Percentiles rank a stretch among this genome's conserved stretches.
phyloP scores from a whole-genome alignment of 2,888 invertebrate species.

The Himalopsyche japonica region DNA sequence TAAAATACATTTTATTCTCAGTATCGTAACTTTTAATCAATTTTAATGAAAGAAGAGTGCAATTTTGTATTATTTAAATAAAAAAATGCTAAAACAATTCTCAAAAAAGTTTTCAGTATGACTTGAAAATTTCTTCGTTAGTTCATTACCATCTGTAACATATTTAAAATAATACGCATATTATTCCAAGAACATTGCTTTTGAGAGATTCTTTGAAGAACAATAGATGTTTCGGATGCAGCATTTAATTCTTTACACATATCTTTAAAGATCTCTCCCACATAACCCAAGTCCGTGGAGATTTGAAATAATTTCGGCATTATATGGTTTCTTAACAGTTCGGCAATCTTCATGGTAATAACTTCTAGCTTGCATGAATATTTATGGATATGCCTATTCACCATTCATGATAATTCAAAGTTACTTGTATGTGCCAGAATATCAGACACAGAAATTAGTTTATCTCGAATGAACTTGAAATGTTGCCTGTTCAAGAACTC shows the following conservation, averaged over 20 bases:
- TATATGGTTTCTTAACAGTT: background rate
- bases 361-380: background rate
- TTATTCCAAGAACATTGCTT: background rate
- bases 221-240: background rate
- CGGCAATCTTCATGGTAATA: background rate
- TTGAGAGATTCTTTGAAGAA: background rate
- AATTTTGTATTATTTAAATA: no score
- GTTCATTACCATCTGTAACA: no score
- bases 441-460: no score
- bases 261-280: conserved; percentile 2
- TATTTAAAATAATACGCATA: background rate
- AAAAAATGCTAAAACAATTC: no score
- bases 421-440: no score
- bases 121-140: no score
- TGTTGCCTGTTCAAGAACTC: no score
- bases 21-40: no score
- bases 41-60: no score
- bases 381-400: background rate
- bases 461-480: no score
- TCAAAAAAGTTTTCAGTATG: no score
- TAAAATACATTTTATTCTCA: no score
- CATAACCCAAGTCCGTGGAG: background rate
- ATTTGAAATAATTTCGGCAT: background rate
- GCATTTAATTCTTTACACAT: background rate
- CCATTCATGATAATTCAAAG: background rate